Evolutionary conservation across 2,113 vertebrate genomes (phyloP), one percentile per base, ranked within the genome.

Genomic region (Cynocephalus volans): DNA sequence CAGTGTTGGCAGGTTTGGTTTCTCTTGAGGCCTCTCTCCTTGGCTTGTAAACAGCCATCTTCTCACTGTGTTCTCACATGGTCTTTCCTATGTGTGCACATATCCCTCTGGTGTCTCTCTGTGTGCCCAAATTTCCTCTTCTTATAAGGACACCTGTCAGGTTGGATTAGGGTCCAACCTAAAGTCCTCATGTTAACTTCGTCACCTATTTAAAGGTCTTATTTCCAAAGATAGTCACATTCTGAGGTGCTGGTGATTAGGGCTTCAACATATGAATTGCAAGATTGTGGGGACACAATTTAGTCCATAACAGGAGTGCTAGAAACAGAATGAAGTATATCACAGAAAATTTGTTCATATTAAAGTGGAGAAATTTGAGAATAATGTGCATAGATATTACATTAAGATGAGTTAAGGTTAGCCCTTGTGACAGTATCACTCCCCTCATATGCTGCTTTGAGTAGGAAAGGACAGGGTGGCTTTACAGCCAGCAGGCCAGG

Each of bases 31-130:
- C 45, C 33, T 69, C 15, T 41, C 31, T 52, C 18, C 2, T 4
- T 3, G 31, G 19, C 64, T 33, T 28, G 2, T 24, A 33, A 24
- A 4, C 0, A 11, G 28, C 58, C 11, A 1, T 8, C 11, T 31
- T 69, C 1, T 50, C 6, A 1, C 28, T 45, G 0, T 5, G 48
- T 72, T 50, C 18, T 48, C 24, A 9, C 0, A 0, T 5, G 19
- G 45, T n/a, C 79, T 70, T 64, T 52, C 77, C 14, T 77, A 23
- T 54, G 31, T 64, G 17, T n/a, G 6, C 10, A 21, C 7, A 1
- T 6, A 33, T 8, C 24, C 56, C 24, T 48, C 24, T 11, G 15
- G 8, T 2, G 13, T 50, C 24, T 28, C 9, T 33, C 23, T 23
- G 6, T 18, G 13, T 11, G 17, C 21, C 5, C 28, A 50, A 36